Evolutionary conservation across 2,888 invertebrate genomes (phyloP), one percentile per base, ranked within the genome.

Genomic region (Muschampia plurimacula): DNA sequence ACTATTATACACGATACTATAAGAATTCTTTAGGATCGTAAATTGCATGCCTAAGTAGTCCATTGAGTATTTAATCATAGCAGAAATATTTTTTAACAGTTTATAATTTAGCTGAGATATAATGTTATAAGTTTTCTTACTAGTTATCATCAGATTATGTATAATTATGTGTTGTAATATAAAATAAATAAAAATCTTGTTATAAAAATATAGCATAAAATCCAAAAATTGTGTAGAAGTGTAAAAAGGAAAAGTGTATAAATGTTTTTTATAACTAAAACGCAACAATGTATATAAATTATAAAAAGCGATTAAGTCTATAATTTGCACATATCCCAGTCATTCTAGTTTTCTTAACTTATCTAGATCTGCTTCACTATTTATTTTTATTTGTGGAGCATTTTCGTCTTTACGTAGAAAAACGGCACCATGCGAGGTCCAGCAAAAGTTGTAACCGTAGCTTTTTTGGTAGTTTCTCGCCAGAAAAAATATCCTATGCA

Each of bases 371-470:
- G 36, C 59, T 36, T 60, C 59, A 36, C 7, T 32, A 28, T 60
- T 32, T 3, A 60, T 60, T 60, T 15, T 60, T 60, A 60, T 60
- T 36, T 60, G 59, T 10, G 36, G 32, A 32, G 59, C 28, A 60
- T 60, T 60, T 60, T 60, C 59, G 0, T 60, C 32, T 60, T 60
- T 60, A 12, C 59, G 59, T 10, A 60, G 28, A 7, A 8, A 60
- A 2, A 60, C 36, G 2, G 13, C 12, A 13, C 59, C 59, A 60
- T 60, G 59, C 2, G 59, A 60, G 9, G 59, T 60, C 59, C 59
- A 60, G 13, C 59, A 60, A 32, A 60, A 60, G 3, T 32, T 60
- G 28, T n/a, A 60, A 1, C 59, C 59, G 12, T 32, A 36, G 10
- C 15, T 28, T 60, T 36, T 60, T 12, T 60, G 28, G 36, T 28